Evolutionary conservation across 2,797 vertebrate genomes (phyloP).

Genomic region (Spinibarbus caldwelli): DNA sequence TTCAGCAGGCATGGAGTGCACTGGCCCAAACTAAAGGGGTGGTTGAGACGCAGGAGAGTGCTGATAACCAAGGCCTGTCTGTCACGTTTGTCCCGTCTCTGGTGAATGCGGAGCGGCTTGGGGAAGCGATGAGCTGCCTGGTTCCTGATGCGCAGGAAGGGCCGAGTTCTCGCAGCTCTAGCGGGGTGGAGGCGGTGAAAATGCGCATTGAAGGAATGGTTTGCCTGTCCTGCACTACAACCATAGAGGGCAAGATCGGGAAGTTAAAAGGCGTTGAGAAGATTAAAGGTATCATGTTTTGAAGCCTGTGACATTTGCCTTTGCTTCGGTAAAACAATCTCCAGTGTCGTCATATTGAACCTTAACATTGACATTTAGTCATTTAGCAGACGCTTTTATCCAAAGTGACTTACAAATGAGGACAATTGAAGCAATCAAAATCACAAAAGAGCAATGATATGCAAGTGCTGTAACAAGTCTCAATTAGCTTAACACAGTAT

Average conservation of each 20-base stretch:
- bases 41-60: slow-evolving; percentile 78
- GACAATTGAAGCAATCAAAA: too few relatives aligned
- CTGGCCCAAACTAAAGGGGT: slow-evolving; percentile 84
- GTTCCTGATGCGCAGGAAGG: slow-evolving; percentile 61
- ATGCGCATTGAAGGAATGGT: slow-evolving; percentile 94
- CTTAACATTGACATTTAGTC: too few relatives aligned
- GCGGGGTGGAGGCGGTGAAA: slow-evolving; percentile 79
- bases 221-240: slow-evolving; percentile 92
- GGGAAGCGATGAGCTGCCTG: slow-evolving; percentile 74
- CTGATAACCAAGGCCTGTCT: slow-evolving; percentile 71
- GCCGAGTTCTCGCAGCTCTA: slow-evolving; percentile 48
- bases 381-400: too few relatives aligned
- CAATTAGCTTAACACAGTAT: too few relatives aligned
- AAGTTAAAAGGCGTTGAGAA: slow-evolving; percentile 92
- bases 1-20: slow-evolving; percentile 72
- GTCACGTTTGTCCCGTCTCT: slow-evolving; percentile 85
- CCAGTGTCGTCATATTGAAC: background rate
- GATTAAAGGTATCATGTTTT: slow-evolving; percentile 96
- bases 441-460: too few relatives aligned
- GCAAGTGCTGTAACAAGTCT: too few relatives aligned
- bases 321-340: background rate
- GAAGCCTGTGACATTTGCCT: background rate
- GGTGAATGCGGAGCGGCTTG: slow-evolving; percentile 74
- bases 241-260: slow-evolving; percentile 94
- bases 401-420: too few relatives aligned